phyloP scores from a whole-genome alignment of 1,140 invertebrate species.

The Fopius arisanus region DNA sequence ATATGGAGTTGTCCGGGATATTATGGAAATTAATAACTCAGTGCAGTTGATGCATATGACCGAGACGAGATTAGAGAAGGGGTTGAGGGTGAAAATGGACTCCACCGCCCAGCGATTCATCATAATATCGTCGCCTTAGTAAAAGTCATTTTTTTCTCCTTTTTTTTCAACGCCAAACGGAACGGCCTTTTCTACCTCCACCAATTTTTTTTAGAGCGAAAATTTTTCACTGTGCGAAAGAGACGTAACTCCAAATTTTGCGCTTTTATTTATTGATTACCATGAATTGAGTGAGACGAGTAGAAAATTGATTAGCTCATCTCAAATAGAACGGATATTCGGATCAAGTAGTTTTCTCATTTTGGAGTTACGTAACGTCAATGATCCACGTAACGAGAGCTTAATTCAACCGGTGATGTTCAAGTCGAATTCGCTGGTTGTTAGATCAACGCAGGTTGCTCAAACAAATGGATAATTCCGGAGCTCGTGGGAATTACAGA shows the following conservation, averaged over 20 bases:
- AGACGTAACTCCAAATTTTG: no score
- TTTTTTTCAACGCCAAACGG: no score
- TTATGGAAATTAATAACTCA: constrained; percentile 20
- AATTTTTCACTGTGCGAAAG: no score
- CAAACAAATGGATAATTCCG: constrained; percentile 5
- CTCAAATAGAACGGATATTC: background rate
- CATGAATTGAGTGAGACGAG: no score
- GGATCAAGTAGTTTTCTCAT: background rate
- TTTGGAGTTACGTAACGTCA: background rate
- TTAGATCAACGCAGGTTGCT: background rate
- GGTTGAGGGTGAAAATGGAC: background rate
- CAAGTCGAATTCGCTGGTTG: background rate
- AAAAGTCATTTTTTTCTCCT: no score
- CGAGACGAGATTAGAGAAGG: background rate
- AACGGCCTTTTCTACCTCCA: no score
- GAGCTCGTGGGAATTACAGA: background rate
- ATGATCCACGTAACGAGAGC: background rate
- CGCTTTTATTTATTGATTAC: no score
- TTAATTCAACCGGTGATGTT: background rate
- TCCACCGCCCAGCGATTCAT: background rate
- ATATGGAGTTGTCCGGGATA: background rate
- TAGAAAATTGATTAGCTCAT: background rate
- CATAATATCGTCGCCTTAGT: constrained; percentile 17
- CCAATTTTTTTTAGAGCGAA: no score
- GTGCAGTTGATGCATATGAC: background rate